Evolutionary conservation across 2,888 invertebrate genomes (phyloP), one percentile per base, ranked within the genome.

Genomic region (Yponomeuta malinellus): DNA sequence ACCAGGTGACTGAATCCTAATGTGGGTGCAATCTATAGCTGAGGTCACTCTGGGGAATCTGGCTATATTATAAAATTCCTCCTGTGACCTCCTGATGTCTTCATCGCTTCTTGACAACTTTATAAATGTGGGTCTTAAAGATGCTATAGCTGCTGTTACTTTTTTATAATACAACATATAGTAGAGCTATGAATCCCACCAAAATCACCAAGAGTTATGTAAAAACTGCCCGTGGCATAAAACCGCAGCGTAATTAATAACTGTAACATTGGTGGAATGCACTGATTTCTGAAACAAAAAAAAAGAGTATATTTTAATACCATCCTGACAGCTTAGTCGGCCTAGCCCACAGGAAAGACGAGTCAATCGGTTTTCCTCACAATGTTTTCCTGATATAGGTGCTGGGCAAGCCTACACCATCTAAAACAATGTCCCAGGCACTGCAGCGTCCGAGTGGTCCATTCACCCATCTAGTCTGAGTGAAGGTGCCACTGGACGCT

Each of bases 1-100:
- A 68, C 76, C 75, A 31, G 71, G 72, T 33, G 69, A 71, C 37
- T 71, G 66, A 37, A 72, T 71, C 15, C 66, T 63, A 59, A 72
- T 71, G 48, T 73, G 72, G 2, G 74, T 73, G 66, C 73, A 72
- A 66, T 73, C 73, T 43, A 74, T 43, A 59, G 74, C 72, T n/a
- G 69, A 68, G 29, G 73, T 70, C 63, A 73, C 73, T 69, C 63
- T 70, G 63, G 73, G 73, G 66, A 74, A 74, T 69, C 29, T 71
- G 15, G 73, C 71, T 15, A 74, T 74, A n/a, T 71, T 63, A 63
- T 72, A 72, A 68, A 74, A 74, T 8, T 72, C 71, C n/a, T 68
- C 33, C 29, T 70, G 71, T 23, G 69, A 48, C 59, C 52, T 71
- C 64, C 67, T 72, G 37, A 72, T 68, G 29, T 75, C 73, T 63